These are phyloP conservation scores for Stichopus horrens DNA, from an alignment of 53 echinoderm and acorn worm genomes.

Conservation along the genomic window DNA sequence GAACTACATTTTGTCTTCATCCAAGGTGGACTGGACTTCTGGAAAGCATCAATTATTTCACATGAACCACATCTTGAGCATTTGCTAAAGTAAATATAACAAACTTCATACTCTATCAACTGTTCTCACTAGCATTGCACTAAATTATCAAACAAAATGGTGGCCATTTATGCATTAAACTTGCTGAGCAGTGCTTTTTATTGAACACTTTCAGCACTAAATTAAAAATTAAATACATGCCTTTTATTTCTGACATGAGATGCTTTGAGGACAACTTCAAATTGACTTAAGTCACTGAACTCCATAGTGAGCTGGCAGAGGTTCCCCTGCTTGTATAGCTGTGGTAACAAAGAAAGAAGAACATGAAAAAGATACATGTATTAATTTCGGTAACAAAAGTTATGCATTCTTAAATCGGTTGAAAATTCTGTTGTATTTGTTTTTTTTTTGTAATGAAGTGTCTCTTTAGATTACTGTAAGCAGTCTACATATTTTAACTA, in stretches of 20 bases:
- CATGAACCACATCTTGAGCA: no score
- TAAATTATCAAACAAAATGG: no score
- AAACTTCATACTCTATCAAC: no score
- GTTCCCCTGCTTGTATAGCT: constrained; percentile 94
- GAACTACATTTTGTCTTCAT: no score
- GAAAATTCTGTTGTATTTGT: no score
- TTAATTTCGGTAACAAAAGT: background rate
- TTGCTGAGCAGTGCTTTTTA: background rate
- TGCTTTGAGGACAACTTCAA: constrained; percentile 87
- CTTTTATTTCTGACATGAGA: constrained; percentile 44
- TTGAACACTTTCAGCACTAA: background rate
- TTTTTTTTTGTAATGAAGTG: no score
- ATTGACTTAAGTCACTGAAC: constrained; percentile 92
- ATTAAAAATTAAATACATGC: background rate
- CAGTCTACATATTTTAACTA: no score
- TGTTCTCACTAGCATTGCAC: no score
- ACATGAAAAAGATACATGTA: background rate
- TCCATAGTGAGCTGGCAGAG: constrained; percentile 99
- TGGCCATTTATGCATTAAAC: background rate
- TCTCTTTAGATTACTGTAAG: no score
- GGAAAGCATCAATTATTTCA: no score
- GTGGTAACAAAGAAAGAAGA: constrained; percentile 15
- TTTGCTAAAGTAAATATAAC: background rate
- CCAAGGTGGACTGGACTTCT: no score
- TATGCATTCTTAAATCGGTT: no score